A percentile compares a stretch with the other conserved stretches of the same genome.
Evolutionary conservation across 2,113 vertebrate genomes (phyloP).

Genomic region (Phrynosoma platyrhinos): DNA sequence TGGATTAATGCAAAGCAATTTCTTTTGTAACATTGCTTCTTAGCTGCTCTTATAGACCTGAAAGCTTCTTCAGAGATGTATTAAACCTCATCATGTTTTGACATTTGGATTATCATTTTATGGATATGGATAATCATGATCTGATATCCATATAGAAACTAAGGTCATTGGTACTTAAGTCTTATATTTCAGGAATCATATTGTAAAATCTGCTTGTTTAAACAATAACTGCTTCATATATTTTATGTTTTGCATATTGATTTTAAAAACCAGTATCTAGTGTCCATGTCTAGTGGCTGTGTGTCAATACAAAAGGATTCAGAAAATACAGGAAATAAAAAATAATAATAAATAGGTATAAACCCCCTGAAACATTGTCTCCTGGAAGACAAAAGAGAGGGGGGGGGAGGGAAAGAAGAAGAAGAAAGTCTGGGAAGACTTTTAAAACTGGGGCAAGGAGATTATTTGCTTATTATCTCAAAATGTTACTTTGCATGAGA

Average conservation of each 20-base stretch:
- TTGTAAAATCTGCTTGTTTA: too few relatives aligned
- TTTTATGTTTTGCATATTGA: too few relatives aligned
- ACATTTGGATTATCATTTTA: constrained; percentile 6
- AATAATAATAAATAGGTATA: background rate
- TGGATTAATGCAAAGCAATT: background rate
- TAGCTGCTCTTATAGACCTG: constrained; percentile 7
- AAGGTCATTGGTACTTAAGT: background rate
- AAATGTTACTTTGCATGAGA: too few relatives aligned
- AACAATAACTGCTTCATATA: too few relatives aligned
- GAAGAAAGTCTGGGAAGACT: too few relatives aligned
- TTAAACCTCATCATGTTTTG: background rate
- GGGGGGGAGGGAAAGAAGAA: too few relatives aligned
- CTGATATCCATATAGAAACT: background rate
- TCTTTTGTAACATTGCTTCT: background rate
- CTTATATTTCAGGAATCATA: too few relatives aligned
- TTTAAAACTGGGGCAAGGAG: too few relatives aligned
- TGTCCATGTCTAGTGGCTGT: background rate
- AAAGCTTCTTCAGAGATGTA: background rate
- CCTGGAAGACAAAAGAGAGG: too few relatives aligned
- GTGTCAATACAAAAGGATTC: background rate
- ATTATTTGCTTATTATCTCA: too few relatives aligned
- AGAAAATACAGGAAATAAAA: background rate
- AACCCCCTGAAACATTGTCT: too few relatives aligned
- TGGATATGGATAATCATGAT: background rate
- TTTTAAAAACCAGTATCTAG: background rate